A percentile compares a stretch with the other conserved stretches of the same genome.
Evolutionary conservation across 1,140 invertebrate genomes (phyloP).

Genomic region (Neocloeon triangulifer): DNA sequence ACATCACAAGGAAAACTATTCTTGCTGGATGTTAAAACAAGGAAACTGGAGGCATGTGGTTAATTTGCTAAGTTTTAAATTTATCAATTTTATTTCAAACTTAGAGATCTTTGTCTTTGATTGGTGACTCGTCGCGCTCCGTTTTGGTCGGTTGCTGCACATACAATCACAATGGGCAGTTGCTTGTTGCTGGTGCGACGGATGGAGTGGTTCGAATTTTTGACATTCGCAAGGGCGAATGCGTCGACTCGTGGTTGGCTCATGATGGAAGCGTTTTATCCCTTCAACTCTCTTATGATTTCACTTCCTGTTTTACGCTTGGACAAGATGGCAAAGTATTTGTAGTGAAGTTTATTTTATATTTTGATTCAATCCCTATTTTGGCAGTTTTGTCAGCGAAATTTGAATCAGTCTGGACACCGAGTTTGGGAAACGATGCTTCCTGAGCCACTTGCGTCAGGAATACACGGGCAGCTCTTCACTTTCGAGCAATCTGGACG

Average conservation of each 20-base stretch:
- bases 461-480: conserved; percentile 21
- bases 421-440: conserved; percentile 21
- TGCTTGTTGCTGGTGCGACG: conserved; percentile 31
- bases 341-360: neutral
- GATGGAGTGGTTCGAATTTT: conserved; percentile 35
- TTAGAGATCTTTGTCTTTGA: conserved; percentile 5
- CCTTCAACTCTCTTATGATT: conserved; percentile 28
- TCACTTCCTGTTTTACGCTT: conserved; percentile 29
- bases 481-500: conserved; percentile 31
- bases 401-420: conserved; percentile 24
- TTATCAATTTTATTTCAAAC: neutral
- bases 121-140: neutral
- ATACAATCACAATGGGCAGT: conserved; percentile 42
- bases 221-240: conserved; percentile 28
- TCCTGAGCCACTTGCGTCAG: conserved; percentile 9
- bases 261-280: conserved; percentile 27
- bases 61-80: conserved; percentile 2
- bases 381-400: conserved; percentile 24
- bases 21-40: conserved; percentile 35
- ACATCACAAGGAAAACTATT: conserved; percentile 24
- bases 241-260: conserved; percentile 27
- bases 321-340: conserved; percentile 29
- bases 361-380: neutral
- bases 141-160: conserved; percentile 24
- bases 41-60: conserved; percentile 25